phyloP scores from a whole-genome alignment of 2,113 vertebrate genomes.

The Tachysurus vachellii region DNA sequence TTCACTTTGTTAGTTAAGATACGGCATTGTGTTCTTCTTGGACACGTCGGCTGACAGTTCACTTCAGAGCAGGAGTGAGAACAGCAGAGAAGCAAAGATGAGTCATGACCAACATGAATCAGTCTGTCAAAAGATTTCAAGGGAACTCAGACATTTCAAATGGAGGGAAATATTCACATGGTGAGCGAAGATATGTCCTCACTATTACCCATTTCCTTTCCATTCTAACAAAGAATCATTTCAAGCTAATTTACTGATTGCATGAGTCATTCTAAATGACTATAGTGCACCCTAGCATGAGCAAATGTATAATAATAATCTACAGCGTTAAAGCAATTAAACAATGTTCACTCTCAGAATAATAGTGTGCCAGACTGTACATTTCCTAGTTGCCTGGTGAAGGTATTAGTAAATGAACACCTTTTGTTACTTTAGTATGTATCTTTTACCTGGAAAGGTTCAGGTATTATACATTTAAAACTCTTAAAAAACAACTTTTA shows the following conservation, averaged over 20 bases:
- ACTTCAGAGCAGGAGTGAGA: slow-evolving; percentile 18
- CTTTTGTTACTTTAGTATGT: not conserved
- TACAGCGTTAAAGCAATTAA: not conserved
- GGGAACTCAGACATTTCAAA: slow-evolving; percentile 50
- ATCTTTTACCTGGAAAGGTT: not conserved
- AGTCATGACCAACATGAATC: slow-evolving; percentile 27
- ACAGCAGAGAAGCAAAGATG: slow-evolving; percentile 41
- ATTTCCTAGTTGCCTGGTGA: not conserved
- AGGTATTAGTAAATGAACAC: not conserved
- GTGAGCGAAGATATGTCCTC: slow-evolving; percentile 59
- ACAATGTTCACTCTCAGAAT: not conserved
- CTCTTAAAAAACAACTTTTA: too few relatives aligned
- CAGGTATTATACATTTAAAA: not conserved
- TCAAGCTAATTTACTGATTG: not conserved
- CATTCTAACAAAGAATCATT: slow-evolving; percentile 13
- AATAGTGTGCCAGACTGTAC: not conserved
- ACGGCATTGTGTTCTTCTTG: not conserved
- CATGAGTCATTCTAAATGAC: slow-evolving; percentile 10
- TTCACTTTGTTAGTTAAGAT: slow-evolving; percentile 41
- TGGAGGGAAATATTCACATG: slow-evolving; percentile 62
- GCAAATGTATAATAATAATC: not conserved
- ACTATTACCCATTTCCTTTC: not conserved
- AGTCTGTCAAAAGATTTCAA: slow-evolving; percentile 31
- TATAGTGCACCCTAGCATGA: not conserved
- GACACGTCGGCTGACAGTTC: not conserved